Evolutionary conservation across 2,888 invertebrate species (phyloP), one percentile per base, ranked within the genome.

Genomic region (Loripinus fragilis): DNA sequence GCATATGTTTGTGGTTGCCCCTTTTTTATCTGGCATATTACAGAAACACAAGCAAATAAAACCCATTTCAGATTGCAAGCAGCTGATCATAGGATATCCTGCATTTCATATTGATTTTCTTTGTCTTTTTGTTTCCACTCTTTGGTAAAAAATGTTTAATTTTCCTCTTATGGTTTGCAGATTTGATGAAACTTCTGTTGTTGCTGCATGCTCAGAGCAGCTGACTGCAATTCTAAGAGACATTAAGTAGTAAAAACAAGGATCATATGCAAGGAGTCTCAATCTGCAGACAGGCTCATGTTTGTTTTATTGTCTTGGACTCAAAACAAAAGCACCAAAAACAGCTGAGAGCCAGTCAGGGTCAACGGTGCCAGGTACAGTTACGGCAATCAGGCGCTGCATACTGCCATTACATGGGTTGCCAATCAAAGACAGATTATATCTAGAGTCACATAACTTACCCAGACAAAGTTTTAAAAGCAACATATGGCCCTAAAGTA

Each of bases 71-170:
- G 68, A 76, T 41, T 72, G 45, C 41, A 82, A 83, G 87, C 91
- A 91, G 91, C 91, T 91, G 91, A 90, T 80, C 85, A 81, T 71
- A 79, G 85, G 81, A 83, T 73, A 71, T 73, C 78, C 76, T 84
- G 81, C 84, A 83, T 80, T 77, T 71, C 74, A 79, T 86, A 90
- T 91, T 90, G 90, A 90, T 91, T 91, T 89, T 90, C 90, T 90
- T 90, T 91, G 90, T 90, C 90, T 90, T 90, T 89, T 86, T 87
- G 88, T 88, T 87, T 83, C 88, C 86, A 89, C 88, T 89, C 89
- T 87, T 84, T 82, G 77, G 84, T 85, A 83, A 86, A 89, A 89
- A 88, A 88, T 86, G 88, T 89, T 88, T 87, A 87, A 87, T 89
- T 90, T 86, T 86, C 89, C 87, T 87, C 60, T 86, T 74, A 73